A percentile compares a stretch with the other conserved stretches of the same genome.
These are phyloP conservation scores for Octopus sinensis DNA, from an alignment of 1,140 invertebrate genomes.

Conservation along the genomic window DNA sequence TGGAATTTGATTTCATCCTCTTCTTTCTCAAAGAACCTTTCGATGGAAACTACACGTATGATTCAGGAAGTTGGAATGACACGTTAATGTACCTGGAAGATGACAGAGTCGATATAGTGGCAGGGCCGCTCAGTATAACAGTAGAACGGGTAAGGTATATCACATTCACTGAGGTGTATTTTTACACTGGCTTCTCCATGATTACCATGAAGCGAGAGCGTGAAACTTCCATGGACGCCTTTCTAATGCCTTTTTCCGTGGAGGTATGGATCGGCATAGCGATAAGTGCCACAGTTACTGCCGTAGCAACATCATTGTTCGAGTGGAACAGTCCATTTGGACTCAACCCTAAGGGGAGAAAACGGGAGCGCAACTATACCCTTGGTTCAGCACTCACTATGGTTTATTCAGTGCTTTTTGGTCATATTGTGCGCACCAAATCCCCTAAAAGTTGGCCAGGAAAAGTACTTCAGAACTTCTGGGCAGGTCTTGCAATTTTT, in stretches of 20 bases:
- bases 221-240: conserved; percentile 80
- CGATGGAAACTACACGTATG: conserved; percentile 60
- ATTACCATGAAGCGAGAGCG: conserved; percentile 56
- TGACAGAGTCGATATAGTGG: conserved; percentile 84
- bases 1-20: conserved; percentile 82
- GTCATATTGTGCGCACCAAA: conserved; percentile 86
- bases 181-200: conserved; percentile 72
- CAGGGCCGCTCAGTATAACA: conserved; percentile 84
- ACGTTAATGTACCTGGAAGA: conserved; percentile 79
- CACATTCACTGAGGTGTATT: conserved; percentile 84
- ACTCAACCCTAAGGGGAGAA: conserved; percentile 88
- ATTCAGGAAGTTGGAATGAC: conserved; percentile 70
- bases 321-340: conserved; percentile 91
- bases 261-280: conserved; percentile 91
- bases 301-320: conserved; percentile 84
- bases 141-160: conserved; percentile 66
- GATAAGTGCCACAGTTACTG: conserved; percentile 81
- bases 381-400: conserved; percentile 7
- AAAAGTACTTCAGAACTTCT: conserved; percentile 75
- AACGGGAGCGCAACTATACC: conserved; percentile 84
- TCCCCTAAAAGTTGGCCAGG: conserved; percentile 94
- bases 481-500: conserved; percentile 90
- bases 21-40: conserved; percentile 68
- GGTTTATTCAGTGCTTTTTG: conserved; percentile 65
- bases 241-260: conserved; percentile 82